phyloP scores from a whole-genome alignment of 1,140 invertebrate species.

The Zelostemma sp. region DNA sequence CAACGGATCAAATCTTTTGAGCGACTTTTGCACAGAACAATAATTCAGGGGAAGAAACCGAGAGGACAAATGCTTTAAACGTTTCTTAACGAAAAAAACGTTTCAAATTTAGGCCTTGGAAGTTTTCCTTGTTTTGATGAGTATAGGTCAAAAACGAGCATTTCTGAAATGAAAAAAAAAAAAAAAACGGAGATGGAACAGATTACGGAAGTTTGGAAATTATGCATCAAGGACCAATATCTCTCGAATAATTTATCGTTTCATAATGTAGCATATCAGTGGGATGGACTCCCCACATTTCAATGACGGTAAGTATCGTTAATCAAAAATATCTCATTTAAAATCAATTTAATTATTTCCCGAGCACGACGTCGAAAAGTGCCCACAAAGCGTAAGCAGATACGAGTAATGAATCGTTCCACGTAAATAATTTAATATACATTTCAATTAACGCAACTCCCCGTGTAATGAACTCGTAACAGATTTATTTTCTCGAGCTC shows the following conservation, averaged over 20 bases:
- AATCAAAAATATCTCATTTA: slow-evolving; percentile 32
- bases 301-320: slow-evolving; percentile 34
- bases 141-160: no score
- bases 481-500: no score
- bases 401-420: neutral
- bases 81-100: no score
- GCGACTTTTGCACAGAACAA: no score
- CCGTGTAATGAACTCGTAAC: no score
- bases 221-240: no score
- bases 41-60: no score
- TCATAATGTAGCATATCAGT: no score
- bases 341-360: slow-evolving; percentile 26
- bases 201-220: neutral
- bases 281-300: slow-evolving; percentile 14
- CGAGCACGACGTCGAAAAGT: slow-evolving; percentile 28
- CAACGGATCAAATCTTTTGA: neutral
- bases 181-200: neutral
- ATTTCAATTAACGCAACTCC: neutral
- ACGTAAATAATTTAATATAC: neutral
- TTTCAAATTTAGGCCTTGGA: neutral
- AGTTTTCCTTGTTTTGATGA: neutral
- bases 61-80: no score
- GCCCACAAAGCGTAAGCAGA: no score
- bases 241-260: no score
- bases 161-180: neutral